These are phyloP conservation scores for Pristionchus entomophagus DNA, from an alignment of 2,888 invertebrate species.

Conservation along the genomic window DNA sequence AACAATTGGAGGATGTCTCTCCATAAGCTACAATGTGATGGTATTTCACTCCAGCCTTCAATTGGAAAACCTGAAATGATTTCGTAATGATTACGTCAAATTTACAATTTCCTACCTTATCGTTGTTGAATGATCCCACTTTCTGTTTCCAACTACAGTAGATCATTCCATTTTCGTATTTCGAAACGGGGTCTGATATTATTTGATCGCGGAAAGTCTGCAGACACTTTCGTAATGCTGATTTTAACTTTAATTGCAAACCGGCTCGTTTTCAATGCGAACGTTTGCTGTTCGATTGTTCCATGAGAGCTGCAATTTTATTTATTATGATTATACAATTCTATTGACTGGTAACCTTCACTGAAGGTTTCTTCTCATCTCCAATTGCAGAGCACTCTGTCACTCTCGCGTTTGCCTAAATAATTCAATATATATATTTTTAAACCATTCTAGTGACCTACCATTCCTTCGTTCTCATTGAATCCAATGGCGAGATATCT, in stretches of 20 bases:
- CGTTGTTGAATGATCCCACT: neutral
- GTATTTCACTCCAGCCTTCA: neutral
- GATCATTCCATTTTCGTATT: slow-evolving; percentile 38
- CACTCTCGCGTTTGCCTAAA: slow-evolving; percentile 43
- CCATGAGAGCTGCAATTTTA: neutral
- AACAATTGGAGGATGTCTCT: neutral
- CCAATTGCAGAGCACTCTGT: slow-evolving; percentile 62
- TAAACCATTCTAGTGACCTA: neutral
- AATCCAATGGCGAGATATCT: slow-evolving; percentile 65
- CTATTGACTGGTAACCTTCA: neutral
- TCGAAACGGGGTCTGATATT: neutral
- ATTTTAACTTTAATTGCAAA: neutral
- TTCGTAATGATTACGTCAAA: neutral
- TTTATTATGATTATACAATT: neutral
- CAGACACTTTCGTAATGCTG: neutral
- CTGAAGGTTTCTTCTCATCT: neutral
- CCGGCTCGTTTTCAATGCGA: neutral
- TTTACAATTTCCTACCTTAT: neutral
- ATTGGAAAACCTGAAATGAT: neutral
- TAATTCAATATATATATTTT: neutral
- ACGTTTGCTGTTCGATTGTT: neutral
- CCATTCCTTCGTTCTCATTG: slow-evolving; percentile 57
- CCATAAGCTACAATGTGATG: slow-evolving; percentile 15
- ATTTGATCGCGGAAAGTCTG: neutral
- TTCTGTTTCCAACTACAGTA: slow-evolving; percentile 42